Base-by-base conservation (phyloP, 2,888 invertebrate genomes). In the Campaea margaritaria region DNA sequence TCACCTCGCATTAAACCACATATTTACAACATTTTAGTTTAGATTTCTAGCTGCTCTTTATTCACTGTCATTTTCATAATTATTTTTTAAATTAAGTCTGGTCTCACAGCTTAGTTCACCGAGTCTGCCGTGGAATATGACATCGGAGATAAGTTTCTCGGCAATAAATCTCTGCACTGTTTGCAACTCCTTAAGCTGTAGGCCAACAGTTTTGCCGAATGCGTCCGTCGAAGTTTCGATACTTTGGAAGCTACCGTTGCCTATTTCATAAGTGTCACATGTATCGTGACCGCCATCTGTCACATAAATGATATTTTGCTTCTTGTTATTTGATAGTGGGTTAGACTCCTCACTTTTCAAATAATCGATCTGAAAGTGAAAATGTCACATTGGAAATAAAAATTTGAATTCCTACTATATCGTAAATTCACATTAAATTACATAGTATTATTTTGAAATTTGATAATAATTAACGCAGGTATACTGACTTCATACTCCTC, bases 131-230 rank as follows among this genome's bases (percentile, higher is more conserved):
- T 70, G 66, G 57, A 74, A 81, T 57, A 82, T 75, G 10, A 81
- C 65, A 14, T 81, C 81, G 0, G 80, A 80, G 12, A 83, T 82
- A n/a, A 83, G 62, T 72, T 81, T 82, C 55, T 82, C 78, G 0
- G 82, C 81, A 27, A 78, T 68, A 16, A 60, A 67, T 52, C 75
- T 65, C 67, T 82, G 82, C 48, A 67, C 54, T 0, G 68, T 62
- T 10, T 66, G 62, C 16, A 82, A 49, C 44, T 78, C 74, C 14
- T 64, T 68, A 8, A 82, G 62, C 52, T 81, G 81, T 0, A 71
- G 58, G 0, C 74, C 77, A 12, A 82, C 15, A 0, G 76, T 73
- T 45, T 56, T 72, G 0, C 79, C 81, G 34, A 52, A 69, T 0
- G 43, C 45, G 27, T 66, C 53, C 15, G 57, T 16, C 0, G 49